Conservation (phyloP, 2,888 invertebrate genomes). For the Xanthorhoe designata region DNA sequence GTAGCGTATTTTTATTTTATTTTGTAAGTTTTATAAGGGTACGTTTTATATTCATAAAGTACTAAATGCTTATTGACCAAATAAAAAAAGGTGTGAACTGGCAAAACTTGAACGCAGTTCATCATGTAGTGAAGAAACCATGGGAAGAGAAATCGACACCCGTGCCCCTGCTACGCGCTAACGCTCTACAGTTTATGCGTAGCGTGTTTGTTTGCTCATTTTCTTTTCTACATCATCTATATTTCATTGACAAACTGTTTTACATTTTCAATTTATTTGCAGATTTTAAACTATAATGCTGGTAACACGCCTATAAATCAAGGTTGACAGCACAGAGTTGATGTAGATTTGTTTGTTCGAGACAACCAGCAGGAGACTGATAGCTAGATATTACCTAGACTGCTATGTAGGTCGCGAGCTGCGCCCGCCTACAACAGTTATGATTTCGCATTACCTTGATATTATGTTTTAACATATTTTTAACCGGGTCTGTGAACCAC, state of each 20-base stretch:
- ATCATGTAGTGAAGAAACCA: constrained; percentile 54
- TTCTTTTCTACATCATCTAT: constrained; percentile 30
- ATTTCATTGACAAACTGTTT: constrained; percentile 27
- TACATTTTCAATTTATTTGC: constrained; percentile 28
- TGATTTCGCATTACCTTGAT: constrained; percentile 29
- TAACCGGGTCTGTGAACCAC: background rate
- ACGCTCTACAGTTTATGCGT: constrained; percentile 34
- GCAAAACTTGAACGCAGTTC: background rate
- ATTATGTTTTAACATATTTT: constrained; percentile 14
- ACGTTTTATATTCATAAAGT: background rate
- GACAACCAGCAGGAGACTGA: constrained; percentile 35
- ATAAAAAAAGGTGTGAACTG: background rate
- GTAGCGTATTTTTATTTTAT: constrained; percentile 1
- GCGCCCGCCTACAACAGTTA: constrained; percentile 34
- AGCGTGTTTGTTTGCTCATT: constrained; percentile 25
- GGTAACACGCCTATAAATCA: constrained; percentile 65
- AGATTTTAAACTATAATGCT: constrained; percentile 21
- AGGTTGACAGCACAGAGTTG: constrained; percentile 70
- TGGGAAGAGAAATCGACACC: constrained; percentile 69
- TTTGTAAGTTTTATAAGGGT: background rate
- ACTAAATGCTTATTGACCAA: background rate
- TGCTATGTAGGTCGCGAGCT: constrained; percentile 30
- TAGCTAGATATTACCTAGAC: constrained; percentile 19
- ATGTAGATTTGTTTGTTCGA: constrained; percentile 57
- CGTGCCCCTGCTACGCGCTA: constrained; percentile 45